phyloP scores from a whole-genome alignment of 1,140 invertebrate genomes.

The Zophobas morio region DNA sequence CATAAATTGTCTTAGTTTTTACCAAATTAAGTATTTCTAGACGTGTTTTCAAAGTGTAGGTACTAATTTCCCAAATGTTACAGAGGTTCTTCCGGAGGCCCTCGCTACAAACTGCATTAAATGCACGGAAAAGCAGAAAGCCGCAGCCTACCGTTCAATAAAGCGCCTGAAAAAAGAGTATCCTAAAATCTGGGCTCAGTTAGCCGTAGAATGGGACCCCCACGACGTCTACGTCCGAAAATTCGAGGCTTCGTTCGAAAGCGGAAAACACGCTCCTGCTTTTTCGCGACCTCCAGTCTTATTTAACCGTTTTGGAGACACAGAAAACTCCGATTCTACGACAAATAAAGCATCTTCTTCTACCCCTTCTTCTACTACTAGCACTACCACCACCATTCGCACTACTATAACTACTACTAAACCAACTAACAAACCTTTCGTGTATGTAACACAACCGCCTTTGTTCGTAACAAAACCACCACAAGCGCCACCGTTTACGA shows the following conservation, averaged over 20 bases:
- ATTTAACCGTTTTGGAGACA: constrained; percentile 50
- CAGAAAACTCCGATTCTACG: constrained; percentile 10
- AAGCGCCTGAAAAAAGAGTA: constrained; percentile 72
- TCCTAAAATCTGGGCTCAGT: constrained; percentile 72
- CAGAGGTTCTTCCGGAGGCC: constrained; percentile 77
- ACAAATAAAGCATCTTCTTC: constrained; percentile 35
- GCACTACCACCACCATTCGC: constrained; percentile 10
- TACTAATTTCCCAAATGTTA: constrained; percentile 53
- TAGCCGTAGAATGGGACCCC: constrained; percentile 73
- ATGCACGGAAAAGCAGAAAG: constrained; percentile 75
- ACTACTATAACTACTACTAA: constrained; percentile 44
- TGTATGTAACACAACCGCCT: neutral
- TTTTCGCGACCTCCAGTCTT: constrained; percentile 13
- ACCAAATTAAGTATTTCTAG: too few species aligned
- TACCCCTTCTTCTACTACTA: constrained; percentile 33
- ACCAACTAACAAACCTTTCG: constrained; percentile 18
- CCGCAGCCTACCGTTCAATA: constrained; percentile 70
- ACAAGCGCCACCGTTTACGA: constrained; percentile 25
- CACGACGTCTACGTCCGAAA: constrained; percentile 70
- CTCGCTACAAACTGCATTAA: constrained; percentile 74
- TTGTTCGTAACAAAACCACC: constrained; percentile 15
- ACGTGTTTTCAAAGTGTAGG: too few species aligned
- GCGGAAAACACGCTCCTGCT: constrained; percentile 20
- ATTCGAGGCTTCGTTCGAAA: constrained; percentile 59
- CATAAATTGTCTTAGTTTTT: too few species aligned